Evolutionary conservation across 2,888 invertebrate species (phyloP), one percentile per base, ranked within the genome.

Genomic region (Eupithecia subfuscata): DNA sequence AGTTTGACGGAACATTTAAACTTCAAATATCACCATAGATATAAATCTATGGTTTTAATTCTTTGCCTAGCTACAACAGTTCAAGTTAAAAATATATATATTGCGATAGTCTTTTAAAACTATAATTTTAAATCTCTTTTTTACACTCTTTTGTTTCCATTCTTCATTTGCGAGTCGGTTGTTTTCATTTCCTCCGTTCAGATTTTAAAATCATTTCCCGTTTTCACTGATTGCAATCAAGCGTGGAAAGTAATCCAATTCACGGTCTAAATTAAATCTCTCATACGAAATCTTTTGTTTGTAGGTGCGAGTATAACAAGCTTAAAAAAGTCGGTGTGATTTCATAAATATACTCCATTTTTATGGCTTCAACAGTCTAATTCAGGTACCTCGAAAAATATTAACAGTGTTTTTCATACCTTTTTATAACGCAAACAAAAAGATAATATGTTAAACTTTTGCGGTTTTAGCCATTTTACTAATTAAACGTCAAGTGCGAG

Each of bases 161-260:
- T 67, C 67, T 18, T 65, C 37, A 37, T 37, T 65, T 37, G n/a
- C 37, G 67, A 67, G 40, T 68, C 68, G 43, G 12, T 25, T 69
- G 18, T 48, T 45, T 69, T 69, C 30, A 69, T 45, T 45, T 48
- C 45, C 69, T 48, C 18, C 69, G 30, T 48, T 69, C 69, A 25
- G 30, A 69, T 48, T 69, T 45, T 69, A 40, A 45, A 25, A 69
- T 45, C 43, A 48, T 9, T 69, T 30, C 40, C 34, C 30, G 2
- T 37, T 67, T n/a, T 12, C n/a, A 40, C n/a, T 67, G 67, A 67
- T 67, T 65, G 71, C 63, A 73, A 73, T 73, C 68, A 73, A 30
- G 45, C 60, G 60, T 45, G 69, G 52, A 25, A 60, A 45, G 43
- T 73, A 73, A 69, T 60, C 43, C 56, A 60, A 73, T 73, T 73